Conservation (phyloP, 1,140 invertebrate species). For the Psix sp. region DNA sequence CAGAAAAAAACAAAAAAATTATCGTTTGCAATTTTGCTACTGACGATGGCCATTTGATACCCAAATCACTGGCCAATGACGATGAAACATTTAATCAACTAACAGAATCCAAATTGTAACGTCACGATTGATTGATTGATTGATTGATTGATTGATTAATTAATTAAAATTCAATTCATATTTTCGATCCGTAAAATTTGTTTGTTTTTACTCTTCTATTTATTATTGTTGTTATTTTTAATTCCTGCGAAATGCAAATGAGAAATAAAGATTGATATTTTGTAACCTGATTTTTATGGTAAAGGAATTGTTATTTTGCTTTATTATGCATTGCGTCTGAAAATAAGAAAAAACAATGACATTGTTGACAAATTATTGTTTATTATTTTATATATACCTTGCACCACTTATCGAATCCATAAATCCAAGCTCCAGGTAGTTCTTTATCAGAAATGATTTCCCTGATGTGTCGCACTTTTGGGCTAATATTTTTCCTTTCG, state of each 20-base stretch:
- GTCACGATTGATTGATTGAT: no score
- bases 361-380: neutral
- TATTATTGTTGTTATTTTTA: no score
- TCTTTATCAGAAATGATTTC: conserved; percentile 18
- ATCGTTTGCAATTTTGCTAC: conserved; percentile 54
- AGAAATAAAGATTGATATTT: no score
- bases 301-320: no score
- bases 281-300: conserved; percentile 8
- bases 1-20: conserved; percentile 43
- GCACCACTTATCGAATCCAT: conserved; percentile 10
- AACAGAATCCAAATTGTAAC: no score
- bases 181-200: no score
- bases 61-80: conserved; percentile 10
- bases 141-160: no score
- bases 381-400: conserved; percentile 6
- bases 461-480: conserved; percentile 12
- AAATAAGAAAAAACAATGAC: neutral
- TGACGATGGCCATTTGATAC: conserved; percentile 53
- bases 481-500: conserved; percentile 13
- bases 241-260: no score
- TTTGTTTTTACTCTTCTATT: no score
- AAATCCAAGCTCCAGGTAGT: conserved; percentile 8
- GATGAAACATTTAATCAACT: no score
- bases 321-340: no score
- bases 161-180: no score